A percentile compares a stretch with the other conserved stretches of the same genome.
Conservation (phyloP, 2,113 vertebrate species). For the Vulpes ferrilata region DNA sequence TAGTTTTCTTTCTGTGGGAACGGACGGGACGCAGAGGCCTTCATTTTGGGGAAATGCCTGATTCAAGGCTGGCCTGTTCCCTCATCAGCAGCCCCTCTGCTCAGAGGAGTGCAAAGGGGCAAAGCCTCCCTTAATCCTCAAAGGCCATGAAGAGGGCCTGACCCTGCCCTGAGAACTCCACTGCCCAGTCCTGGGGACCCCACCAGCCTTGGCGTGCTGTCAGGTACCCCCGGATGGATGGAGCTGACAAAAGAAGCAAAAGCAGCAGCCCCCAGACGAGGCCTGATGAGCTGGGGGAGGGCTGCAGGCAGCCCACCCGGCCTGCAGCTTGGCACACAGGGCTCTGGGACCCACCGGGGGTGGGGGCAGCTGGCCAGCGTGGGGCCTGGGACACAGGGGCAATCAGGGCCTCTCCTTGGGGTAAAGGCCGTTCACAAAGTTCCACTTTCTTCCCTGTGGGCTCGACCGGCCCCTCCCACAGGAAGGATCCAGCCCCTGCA, state of each 20-base stretch:
- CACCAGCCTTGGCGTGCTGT: rapidly evolving
- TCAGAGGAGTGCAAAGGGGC: background rate
- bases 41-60: constrained; percentile 7
- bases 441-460: rapidly evolving
- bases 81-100: background rate
- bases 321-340: background rate
- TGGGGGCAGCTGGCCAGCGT: rapidly evolving
- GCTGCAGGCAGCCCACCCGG: rapidly evolving
- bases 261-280: rapidly evolving
- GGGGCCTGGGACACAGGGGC: background rate
- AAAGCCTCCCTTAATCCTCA: background rate
- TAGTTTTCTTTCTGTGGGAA: constrained; percentile 92
- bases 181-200: rapidly evolving
- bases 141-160: background rate
- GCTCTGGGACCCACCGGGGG: background rate
- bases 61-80: background rate
- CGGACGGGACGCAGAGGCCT: constrained; percentile 80
- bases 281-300: rapidly evolving
- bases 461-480: background rate
- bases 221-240: too few relatives aligned
- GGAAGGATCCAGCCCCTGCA: rapidly evolving
- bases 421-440: background rate
- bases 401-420: background rate
- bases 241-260: background rate
- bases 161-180: background rate